phyloP scores from a whole-genome alignment of 2,797 vertebrate genomes.

The Chloroceryle amazona region DNA sequence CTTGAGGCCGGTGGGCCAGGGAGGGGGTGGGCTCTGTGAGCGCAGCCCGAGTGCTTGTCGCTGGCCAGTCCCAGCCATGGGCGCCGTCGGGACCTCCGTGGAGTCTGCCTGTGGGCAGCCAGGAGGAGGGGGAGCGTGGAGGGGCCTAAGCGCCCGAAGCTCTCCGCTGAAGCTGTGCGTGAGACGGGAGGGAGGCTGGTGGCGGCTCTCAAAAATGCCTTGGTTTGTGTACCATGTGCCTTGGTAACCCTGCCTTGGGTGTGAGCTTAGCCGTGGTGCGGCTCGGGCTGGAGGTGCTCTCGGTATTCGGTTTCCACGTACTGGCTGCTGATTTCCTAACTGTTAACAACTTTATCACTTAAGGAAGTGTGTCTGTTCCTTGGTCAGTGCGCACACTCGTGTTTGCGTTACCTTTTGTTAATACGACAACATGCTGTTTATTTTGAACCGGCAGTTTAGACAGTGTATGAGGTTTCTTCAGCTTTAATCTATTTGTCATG shows the following conservation, averaged over 20 bases:
- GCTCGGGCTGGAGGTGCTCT: background rate
- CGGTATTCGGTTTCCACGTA: background rate
- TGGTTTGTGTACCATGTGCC: background rate
- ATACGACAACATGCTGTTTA: rapidly evolving
- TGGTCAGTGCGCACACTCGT: rapidly evolving
- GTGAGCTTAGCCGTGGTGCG: background rate
- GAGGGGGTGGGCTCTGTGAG: background rate
- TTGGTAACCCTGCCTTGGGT: background rate
- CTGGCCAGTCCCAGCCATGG: too few species aligned
- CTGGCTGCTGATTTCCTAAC: background rate
- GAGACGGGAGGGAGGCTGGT: too few species aligned
- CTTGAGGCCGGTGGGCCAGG: background rate
- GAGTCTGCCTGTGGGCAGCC: background rate
- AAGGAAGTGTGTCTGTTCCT: rapidly evolving
- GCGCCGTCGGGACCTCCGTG: background rate
- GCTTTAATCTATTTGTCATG: rapidly evolving
- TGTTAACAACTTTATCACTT: too few species aligned
- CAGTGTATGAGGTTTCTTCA: rapidly evolving
- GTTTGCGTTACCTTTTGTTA: background rate
- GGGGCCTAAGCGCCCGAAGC: background rate
- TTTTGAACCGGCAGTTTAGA: rapidly evolving
- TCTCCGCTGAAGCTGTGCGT: background rate
- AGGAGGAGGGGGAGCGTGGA: background rate
- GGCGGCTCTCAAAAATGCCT: background rate
- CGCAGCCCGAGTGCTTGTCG: background rate